These are phyloP conservation scores for Nettapus auritus DNA, from an alignment of 2,113 vertebrate species.

Conservation along the genomic window DNA sequence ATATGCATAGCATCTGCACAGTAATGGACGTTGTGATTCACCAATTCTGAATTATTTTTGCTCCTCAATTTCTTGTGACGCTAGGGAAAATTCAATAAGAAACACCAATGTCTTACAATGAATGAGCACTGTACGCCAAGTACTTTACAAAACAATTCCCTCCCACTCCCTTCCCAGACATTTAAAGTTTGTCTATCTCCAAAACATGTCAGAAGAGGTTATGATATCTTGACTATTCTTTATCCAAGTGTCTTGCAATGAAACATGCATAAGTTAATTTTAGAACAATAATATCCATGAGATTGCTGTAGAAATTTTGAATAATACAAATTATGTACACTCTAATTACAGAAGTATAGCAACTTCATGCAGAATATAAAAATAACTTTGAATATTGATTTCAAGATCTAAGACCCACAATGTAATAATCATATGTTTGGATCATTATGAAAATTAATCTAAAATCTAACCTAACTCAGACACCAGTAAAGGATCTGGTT, in stretches of 20 bases:
- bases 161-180: not conserved
- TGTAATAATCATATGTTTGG: not conserved
- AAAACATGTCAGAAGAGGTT: not conserved
- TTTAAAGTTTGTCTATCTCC: not conserved
- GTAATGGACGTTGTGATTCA: not conserved
- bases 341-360: not conserved
- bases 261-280: not conserved
- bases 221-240: not conserved
- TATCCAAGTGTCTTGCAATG: not conserved
- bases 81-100: too few relatives aligned
- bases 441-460: not conserved
- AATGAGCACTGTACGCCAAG: not conserved
- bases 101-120: too few relatives aligned
- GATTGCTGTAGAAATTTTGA: not conserved
- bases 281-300: not conserved
- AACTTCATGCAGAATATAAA: not conserved
- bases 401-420: not conserved
- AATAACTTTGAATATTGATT: not conserved
- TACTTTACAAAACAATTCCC: not conserved
- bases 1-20: not conserved
- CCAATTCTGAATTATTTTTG: not conserved
- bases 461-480: not conserved
- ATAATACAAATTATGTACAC: not conserved
- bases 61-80: not conserved
- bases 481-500: not conserved